Conservation (phyloP, 2,113 vertebrate species). For the Apodemus speciosus region DNA sequence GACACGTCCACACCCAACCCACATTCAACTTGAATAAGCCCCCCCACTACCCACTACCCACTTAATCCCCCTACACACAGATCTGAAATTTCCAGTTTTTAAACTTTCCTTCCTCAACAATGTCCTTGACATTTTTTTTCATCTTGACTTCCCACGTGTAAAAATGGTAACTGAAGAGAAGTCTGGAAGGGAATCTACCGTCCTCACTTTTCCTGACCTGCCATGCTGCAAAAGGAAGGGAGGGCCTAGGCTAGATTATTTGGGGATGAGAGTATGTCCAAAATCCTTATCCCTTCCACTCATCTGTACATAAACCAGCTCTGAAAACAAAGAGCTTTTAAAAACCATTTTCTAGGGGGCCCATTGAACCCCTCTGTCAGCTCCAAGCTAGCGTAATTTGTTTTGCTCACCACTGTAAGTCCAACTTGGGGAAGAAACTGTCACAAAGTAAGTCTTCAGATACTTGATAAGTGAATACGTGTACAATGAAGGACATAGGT, state of each 20-base stretch:
- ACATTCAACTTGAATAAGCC: neutral
- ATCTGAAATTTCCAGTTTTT: neutral
- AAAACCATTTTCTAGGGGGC: neutral
- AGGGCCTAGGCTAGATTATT: neutral
- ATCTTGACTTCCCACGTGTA: neutral
- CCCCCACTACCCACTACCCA: neutral
- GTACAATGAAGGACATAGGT: neutral
- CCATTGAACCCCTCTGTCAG: neutral
- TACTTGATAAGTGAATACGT: slow-evolving; percentile 1
- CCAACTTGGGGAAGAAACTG: neutral
- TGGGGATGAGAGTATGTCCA: neutral
- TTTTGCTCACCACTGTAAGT: neutral
- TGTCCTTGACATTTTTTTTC: slow-evolving; percentile 8
- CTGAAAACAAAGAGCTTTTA: neutral
- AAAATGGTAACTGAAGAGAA: neutral
- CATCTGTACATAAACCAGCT: neutral
- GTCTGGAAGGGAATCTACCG: neutral
- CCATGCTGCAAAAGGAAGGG: neutral
- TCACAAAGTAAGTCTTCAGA: neutral
- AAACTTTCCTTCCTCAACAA: neutral
- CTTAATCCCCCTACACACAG: neutral
- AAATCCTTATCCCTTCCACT: neutral
- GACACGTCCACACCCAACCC: neutral
- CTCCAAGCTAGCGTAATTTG: neutral
- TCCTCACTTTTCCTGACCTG: neutral